Conservation (phyloP, 1,140 invertebrate genomes). For the Sweltsa coloradensis region DNA sequence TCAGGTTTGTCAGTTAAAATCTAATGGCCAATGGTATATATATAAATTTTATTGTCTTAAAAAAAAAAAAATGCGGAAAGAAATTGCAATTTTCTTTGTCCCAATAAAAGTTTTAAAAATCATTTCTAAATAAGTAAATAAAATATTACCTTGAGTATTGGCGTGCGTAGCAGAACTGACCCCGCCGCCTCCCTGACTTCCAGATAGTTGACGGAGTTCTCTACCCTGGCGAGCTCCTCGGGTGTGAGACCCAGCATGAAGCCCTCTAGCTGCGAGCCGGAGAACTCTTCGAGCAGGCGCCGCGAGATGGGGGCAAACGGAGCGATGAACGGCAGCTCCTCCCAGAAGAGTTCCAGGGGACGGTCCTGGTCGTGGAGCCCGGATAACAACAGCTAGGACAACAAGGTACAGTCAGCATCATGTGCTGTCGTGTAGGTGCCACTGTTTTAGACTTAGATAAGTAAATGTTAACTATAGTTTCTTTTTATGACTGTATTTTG, state of each 20-base stretch:
- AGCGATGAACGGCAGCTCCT: conserved; percentile 44
- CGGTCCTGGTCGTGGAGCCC: conserved; percentile 19
- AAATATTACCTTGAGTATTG: conserved; percentile 33
- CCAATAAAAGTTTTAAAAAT: too few relatives aligned
- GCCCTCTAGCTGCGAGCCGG: conserved; percentile 43
- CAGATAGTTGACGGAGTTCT: conserved; percentile 43
- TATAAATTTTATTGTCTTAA: background rate
- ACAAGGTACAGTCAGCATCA: too few relatives aligned
- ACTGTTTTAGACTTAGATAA: too few relatives aligned
- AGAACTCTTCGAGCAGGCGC: conserved; percentile 46
- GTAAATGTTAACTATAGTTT: too few relatives aligned
- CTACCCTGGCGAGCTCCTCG: conserved; percentile 41
- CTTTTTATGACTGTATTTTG: too few relatives aligned
- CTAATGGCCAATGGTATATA: background rate
- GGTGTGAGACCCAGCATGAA: conserved; percentile 41
- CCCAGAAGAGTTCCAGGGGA: conserved; percentile 41
- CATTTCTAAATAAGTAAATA: too few relatives aligned
- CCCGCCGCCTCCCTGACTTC: conserved; percentile 37
- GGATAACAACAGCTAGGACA: conserved; percentile 19
- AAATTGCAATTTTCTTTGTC: background rate
- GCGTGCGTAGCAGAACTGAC: conserved; percentile 34
- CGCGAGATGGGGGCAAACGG: conserved; percentile 48
- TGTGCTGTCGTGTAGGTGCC: too few relatives aligned
- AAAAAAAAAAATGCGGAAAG: conserved; percentile 3
- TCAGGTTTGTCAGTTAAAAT: too few relatives aligned